These are phyloP conservation scores for Achlya flavicornis DNA, from an alignment of 2,888 invertebrate genomes.

Conservation along the genomic window DNA sequence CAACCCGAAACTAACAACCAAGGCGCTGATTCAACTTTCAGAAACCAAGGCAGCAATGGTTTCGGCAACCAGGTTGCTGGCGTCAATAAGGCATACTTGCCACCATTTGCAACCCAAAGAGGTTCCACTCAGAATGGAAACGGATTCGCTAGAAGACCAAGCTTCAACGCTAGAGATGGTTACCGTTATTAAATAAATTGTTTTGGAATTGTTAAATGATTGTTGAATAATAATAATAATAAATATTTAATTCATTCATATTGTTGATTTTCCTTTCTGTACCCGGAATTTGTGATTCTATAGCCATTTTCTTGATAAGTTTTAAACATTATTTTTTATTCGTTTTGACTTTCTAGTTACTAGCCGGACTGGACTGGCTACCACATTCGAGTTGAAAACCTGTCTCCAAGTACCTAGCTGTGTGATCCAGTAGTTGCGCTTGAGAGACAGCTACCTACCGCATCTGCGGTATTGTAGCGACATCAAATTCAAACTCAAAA, in stretches of 20 bases:
- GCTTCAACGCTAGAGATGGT: conserved; percentile 53
- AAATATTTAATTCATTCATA: conserved; percentile 28
- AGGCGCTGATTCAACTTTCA: conserved; percentile 10
- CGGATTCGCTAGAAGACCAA: conserved; percentile 38
- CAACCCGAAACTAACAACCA: neutral
- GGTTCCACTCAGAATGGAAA: conserved; percentile 15
- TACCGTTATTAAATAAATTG: conserved; percentile 49
- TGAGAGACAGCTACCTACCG: too few species aligned
- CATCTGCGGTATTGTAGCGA: too few species aligned
- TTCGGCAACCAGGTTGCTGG: conserved; percentile 22
- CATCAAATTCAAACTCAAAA: too few species aligned
- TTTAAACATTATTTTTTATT: too few species aligned
- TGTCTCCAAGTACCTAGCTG: too few species aligned
- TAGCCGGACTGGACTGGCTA: too few species aligned
- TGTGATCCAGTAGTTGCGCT: too few species aligned
- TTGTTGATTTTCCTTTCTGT: neutral
- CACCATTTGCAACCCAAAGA: conserved; percentile 44
- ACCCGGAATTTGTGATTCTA: neutral
- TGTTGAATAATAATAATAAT: conserved; percentile 18
- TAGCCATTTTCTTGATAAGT: too few species aligned
- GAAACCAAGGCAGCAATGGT: conserved; percentile 15
- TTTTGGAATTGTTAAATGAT: conserved; percentile 20
- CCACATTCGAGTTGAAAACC: too few species aligned
- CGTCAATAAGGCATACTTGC: conserved; percentile 55
- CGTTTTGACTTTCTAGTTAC: too few species aligned